A percentile compares a stretch with the other conserved stretches of the same genome.
Evolutionary conservation across 2,113 vertebrate genomes (phyloP).

Genomic region (Ptyas mucosa): DNA sequence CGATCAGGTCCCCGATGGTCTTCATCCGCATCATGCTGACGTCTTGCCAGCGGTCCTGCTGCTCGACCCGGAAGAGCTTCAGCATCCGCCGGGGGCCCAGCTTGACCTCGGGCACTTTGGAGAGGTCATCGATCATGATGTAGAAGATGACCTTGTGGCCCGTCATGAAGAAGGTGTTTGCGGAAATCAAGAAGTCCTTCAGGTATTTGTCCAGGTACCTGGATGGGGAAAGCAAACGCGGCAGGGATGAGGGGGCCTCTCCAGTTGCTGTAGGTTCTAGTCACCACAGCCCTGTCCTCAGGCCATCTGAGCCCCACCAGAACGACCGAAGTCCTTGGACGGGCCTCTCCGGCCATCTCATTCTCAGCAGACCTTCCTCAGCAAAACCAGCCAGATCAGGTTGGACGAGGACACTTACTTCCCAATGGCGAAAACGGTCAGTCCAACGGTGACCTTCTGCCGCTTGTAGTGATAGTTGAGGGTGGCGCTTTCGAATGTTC

Average conservation of each 20-base stretch:
- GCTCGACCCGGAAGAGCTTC: conserved; percentile 43
- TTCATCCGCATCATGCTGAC: conserved; percentile 68
- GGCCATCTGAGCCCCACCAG: background rate
- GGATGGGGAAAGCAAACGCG: no score
- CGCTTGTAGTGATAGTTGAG: conserved; percentile 44
- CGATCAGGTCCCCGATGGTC: conserved; percentile 55
- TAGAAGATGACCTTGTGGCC: conserved; percentile 67
- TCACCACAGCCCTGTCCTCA: background rate
- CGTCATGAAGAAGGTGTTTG: conserved; percentile 62
- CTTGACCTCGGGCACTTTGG: conserved; percentile 46
- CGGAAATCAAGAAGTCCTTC: conserved; percentile 57
- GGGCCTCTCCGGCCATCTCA: background rate
- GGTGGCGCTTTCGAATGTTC: conserved; percentile 43
- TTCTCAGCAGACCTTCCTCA: background rate
- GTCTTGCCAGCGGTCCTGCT: conserved; percentile 64
- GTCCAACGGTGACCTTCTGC: conserved; percentile 47
- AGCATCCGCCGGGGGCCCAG: conserved; percentile 48
- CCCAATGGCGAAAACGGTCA: conserved; percentile 40
- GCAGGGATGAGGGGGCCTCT: no score
- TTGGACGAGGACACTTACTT: conserved; percentile 33
- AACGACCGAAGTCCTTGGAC: background rate
- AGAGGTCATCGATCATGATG: conserved; percentile 55
- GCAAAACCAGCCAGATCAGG: background rate
- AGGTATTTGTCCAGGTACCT: conserved; percentile 63
- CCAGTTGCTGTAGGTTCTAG: background rate